Base-by-base conservation (phyloP, 2,888 invertebrate species). In the Candidula unifasciata region DNA sequence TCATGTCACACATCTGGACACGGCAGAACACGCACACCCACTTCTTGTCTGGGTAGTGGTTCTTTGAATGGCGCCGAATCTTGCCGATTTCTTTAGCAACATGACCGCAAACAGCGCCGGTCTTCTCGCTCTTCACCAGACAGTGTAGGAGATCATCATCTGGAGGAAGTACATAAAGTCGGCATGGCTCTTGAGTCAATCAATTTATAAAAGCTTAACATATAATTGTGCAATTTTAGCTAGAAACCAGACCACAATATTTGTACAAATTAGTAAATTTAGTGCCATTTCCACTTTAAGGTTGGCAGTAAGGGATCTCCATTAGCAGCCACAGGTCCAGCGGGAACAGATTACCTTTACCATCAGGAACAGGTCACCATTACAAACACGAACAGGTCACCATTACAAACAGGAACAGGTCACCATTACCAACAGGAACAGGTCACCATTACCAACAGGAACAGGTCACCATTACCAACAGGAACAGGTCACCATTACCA, bases 1-100 rank as follows among this genome's bases (percentile, higher is more conserved):
- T 84, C 80, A 76, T 54, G 44, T 84, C 84, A 3, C 74, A 37
- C 84, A 84, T 84, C 76, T 84, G 84, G 16, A 73, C 80, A 10
- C 80, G 69, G 21, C 84, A 84, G 54, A 84, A 84, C 8, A 64
- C 57, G 27, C 84, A 84, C 52, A 84, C 84, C 84, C 84, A 84
- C 68, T 84, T 84, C 76, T 80, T 84, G 52, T 84, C 74, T 0
- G 84, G 80, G 54, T 54, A 76, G 30, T 84, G 84, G 57, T 84
- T 84, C 57, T 80, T 80, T 52, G 76, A 60, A 54, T 84, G 84
- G 8, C 84, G 64, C 13, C 84, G 54, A 68, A 84, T 84, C 54
- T 84, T 84, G 18, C 84, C 84, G 16, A 84, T 57, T 18, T 80
- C 76, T 3, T 24, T 21, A 24, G 84, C 84, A 10, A 76, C 44